These are phyloP conservation scores for Fissipunctia ypsillon DNA, from an alignment of 2,888 invertebrate genomes.

Conservation along the genomic window DNA sequence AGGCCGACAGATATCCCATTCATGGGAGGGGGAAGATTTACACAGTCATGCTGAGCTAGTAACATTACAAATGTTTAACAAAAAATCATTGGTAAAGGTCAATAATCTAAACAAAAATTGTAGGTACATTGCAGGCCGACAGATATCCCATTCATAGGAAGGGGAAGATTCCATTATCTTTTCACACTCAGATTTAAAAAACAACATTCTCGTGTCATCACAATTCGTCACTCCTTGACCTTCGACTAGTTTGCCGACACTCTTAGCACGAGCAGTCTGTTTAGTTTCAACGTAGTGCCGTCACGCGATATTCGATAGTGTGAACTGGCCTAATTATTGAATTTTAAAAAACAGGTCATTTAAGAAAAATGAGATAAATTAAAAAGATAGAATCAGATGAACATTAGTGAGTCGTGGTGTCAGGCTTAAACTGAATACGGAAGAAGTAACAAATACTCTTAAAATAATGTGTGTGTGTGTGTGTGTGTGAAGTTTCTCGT, in stretches of 20 bases:
- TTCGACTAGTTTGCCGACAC: slow-evolving; percentile 42
- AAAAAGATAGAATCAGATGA: no score
- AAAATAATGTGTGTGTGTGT: neutral
- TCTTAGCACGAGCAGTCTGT: slow-evolving; percentile 14
- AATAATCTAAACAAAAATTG: no score
- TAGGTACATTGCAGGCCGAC: no score
- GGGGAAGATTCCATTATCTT: slow-evolving; percentile 26
- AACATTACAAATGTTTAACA: no score
- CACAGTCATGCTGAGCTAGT: no score
- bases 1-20: no score
- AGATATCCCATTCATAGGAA: neutral
- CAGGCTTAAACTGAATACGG: no score
- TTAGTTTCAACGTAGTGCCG: slow-evolving; percentile 1
- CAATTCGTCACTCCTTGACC: slow-evolving; percentile 49
- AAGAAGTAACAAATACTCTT: neutral
- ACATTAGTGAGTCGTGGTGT: neutral
- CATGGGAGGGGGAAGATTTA: no score
- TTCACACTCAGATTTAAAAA: neutral
- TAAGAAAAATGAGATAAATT: neutral
- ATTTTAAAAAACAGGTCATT: neutral
- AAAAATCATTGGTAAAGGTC: no score
- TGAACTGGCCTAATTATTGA: neutral
- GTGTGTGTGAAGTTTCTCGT: neutral
- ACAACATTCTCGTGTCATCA: slow-evolving; percentile 13
- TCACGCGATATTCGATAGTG: slow-evolving; percentile 4